phyloP scores from a whole-genome alignment of 2,888 invertebrate species.

The Dicyrtoma fusca region DNA sequence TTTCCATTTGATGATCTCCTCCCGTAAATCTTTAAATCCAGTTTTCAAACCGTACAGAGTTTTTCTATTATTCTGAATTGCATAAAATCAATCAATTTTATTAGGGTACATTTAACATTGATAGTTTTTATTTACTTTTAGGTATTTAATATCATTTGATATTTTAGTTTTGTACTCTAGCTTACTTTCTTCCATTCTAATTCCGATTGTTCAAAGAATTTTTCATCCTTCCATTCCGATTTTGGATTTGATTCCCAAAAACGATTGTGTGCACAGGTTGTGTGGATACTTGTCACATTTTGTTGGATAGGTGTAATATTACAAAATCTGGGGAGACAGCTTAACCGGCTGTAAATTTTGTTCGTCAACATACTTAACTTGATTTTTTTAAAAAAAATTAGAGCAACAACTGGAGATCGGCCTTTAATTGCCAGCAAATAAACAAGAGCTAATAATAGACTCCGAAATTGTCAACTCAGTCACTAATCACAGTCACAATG shows the following conservation, averaged over 20 bases:
- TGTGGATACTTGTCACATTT: too few species aligned
- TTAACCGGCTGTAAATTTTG: too few species aligned
- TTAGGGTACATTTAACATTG: not conserved
- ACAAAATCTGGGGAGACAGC: too few species aligned
- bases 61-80: constrained; percentile 37
- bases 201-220: constrained; percentile 59
- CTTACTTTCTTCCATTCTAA: not conserved
- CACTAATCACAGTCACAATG: too few species aligned
- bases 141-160: not conserved
- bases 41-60: constrained; percentile 58
- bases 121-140: not conserved
- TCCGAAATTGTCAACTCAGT: too few species aligned
- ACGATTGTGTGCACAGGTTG: constrained; percentile 20
- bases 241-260: constrained; percentile 68
- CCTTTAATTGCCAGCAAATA: too few species aligned
- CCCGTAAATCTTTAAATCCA: constrained; percentile 70
- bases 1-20: constrained; percentile 69
- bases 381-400: too few species aligned
- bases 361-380: too few species aligned
- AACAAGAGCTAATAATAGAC: too few species aligned
- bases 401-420: too few species aligned
- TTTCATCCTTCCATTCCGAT: constrained; percentile 65
- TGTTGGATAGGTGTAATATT: too few species aligned
- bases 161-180: too few species aligned
- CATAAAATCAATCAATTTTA: not conserved